Percentiles rank a stretch among this genome's conserved stretches.
These are phyloP conservation scores for Atherinomorus stipes DNA, from an alignment of 2,113 vertebrate species.

Conservation along the genomic window DNA sequence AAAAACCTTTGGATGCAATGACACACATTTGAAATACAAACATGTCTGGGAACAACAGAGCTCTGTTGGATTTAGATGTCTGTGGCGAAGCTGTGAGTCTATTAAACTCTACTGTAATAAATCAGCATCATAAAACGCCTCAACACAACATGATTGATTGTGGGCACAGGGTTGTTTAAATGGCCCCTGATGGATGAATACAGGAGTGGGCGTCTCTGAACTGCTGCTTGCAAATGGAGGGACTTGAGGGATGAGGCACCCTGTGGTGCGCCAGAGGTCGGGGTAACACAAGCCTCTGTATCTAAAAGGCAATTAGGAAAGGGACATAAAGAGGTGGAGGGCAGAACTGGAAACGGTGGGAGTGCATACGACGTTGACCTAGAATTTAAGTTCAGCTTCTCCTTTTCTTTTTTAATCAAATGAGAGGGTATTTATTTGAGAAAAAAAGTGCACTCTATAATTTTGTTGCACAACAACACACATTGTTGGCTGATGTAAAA, in stretches of 20 bases:
- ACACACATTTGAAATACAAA: not conserved
- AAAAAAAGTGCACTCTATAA: not conserved
- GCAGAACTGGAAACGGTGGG: conserved; percentile 10
- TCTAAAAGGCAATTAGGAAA: conserved; percentile 40
- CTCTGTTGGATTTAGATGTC: conserved; percentile 48
- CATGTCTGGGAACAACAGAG: conserved; percentile 22
- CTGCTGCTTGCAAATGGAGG: not conserved
- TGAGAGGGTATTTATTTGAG: not conserved
- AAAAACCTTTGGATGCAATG: not conserved
- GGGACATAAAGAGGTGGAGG: not conserved
- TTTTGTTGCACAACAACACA: not conserved
- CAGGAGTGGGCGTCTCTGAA: conserved; percentile 3
- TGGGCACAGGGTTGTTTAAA: conserved; percentile 32
- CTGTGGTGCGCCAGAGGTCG: conserved; percentile 28
- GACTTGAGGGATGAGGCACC: conserved; percentile 3
- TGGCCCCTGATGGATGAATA: conserved; percentile 4
- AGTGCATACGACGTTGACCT: not conserved
- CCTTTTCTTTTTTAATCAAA: conserved; percentile 13
- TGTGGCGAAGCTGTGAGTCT: conserved; percentile 43
- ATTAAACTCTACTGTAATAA: conserved; percentile 39
- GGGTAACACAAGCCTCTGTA: conserved; percentile 39
- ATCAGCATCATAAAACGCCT: conserved; percentile 53
- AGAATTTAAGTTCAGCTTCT: not conserved
- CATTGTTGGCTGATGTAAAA: conserved; percentile 17
- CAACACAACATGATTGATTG: conserved; percentile 50